Percentiles rank a stretch among this genome's conserved stretches.
Conservation (phyloP, 37 sponge, comb jelly and placozoan genomes). For the Axinella damicornis region DNA sequence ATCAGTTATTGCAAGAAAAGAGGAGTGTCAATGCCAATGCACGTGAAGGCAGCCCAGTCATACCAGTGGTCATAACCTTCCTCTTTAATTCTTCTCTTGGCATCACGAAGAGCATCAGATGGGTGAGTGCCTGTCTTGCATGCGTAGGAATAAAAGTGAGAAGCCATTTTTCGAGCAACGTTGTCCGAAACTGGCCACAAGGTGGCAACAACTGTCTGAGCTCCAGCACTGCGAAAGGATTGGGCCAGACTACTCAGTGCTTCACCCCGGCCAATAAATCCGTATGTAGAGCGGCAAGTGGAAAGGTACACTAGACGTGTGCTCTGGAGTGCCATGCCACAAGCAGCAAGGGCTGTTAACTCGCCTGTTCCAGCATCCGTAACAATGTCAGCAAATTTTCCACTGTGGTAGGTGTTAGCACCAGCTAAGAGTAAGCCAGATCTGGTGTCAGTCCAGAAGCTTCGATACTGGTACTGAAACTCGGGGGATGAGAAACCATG, state of each 20-base stretch:
- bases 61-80: slow-evolving; percentile 37
- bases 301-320: slow-evolving; percentile 52
- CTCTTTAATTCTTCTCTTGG: neutral
- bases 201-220: slow-evolving; percentile 44
- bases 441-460: slow-evolving; percentile 47
- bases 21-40: slow-evolving; percentile 19
- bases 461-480: slow-evolving; percentile 44
- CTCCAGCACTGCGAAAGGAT: slow-evolving; percentile 35
- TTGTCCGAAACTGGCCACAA: slow-evolving; percentile 49
- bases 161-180: slow-evolving; percentile 15
- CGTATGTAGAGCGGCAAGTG: slow-evolving; percentile 42
- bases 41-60: slow-evolving; percentile 27
- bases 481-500: slow-evolving; percentile 48
- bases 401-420: slow-evolving; percentile 23
- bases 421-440: slow-evolving; percentile 39
- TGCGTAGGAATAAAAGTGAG: slow-evolving; percentile 23
- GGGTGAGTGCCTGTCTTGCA: neutral
- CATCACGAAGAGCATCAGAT: slow-evolving; percentile 1
- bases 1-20: too few relatives aligned
- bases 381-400: slow-evolving; percentile 1
- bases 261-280: slow-evolving; percentile 47
- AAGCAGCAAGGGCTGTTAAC: slow-evolving; percentile 49
- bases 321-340: slow-evolving; percentile 27
- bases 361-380: slow-evolving; percentile 43
- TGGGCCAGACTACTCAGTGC: slow-evolving; percentile 48